A percentile compares a stretch with the other conserved stretches of the same genome.
Conservation (phyloP, 1,140 invertebrate species). For the Drosophila mayri region DNA sequence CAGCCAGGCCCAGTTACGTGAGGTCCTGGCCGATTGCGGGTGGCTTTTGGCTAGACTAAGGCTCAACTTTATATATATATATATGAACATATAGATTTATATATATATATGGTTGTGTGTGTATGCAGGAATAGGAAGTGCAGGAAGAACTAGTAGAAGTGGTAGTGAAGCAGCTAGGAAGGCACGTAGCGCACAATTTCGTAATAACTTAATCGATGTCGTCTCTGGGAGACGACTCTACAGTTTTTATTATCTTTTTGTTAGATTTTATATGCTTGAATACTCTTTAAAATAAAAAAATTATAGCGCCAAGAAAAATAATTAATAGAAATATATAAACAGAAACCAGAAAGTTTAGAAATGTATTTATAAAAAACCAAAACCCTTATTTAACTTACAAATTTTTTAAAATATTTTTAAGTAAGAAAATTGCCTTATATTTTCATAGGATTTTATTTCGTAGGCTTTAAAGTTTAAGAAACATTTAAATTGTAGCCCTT, state of each 20-base stretch:
- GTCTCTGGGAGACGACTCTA: constrained; percentile 59
- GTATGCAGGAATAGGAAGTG: constrained; percentile 16
- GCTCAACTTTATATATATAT: constrained; percentile 2
- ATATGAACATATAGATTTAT: constrained; percentile 6
- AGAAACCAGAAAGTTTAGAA: background rate
- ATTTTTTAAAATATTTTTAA: background rate
- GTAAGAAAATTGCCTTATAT: no score
- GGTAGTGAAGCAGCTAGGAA: constrained; percentile 32
- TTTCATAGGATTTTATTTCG: no score
- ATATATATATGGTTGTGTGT: background rate
- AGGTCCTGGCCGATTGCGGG: constrained; percentile 49
- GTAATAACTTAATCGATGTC: constrained; percentile 83
- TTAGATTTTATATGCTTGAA: constrained; percentile 2
- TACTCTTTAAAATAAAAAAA: background rate
- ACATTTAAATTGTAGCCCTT: background rate
- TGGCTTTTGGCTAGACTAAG: constrained; percentile 62
- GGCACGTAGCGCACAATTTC: constrained; percentile 79
- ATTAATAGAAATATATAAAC: background rate
- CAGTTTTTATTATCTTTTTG: constrained; percentile 61
- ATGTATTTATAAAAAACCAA: no score
- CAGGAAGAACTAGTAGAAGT: constrained; percentile 16
- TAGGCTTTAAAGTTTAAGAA: background rate
- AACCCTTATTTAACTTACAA: background rate
- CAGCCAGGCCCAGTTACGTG: constrained; percentile 57
- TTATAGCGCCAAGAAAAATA: no score